Percentiles rank a stretch among this genome's conserved stretches.
Conservation (phyloP, 2,113 vertebrate species). For the Cyprinodon tularosa region DNA sequence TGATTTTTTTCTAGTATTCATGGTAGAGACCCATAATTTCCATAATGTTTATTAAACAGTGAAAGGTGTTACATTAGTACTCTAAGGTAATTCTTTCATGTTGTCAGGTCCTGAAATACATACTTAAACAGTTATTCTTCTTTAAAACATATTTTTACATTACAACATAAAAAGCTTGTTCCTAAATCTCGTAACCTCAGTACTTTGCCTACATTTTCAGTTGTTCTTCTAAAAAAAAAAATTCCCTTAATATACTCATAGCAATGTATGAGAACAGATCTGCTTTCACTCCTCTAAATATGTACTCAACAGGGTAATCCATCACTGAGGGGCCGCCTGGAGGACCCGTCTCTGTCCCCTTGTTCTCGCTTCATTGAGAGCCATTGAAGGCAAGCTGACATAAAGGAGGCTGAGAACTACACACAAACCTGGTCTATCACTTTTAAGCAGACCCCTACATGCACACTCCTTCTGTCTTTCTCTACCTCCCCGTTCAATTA, state of each 20-base stretch:
- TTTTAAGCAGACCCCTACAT: background rate
- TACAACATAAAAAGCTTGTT: background rate
- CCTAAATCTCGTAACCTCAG: background rate
- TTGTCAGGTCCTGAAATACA: background rate
- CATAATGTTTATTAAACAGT: background rate
- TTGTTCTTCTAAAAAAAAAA: background rate
- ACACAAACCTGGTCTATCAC: slow-evolving; percentile 29
- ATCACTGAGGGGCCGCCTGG: slow-evolving; percentile 67
- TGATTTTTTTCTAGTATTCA: no score
- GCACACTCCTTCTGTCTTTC: background rate
- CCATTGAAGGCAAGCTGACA: slow-evolving; percentile 76
- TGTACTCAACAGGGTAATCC: slow-evolving; percentile 75
- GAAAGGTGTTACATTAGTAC: background rate
- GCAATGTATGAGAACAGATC: background rate
- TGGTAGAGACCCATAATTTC: no score
- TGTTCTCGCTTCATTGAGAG: slow-evolving; percentile 80
- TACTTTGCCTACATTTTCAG: background rate
- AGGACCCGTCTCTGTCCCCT: slow-evolving; percentile 51
- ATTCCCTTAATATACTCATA: background rate
- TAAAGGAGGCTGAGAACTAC: slow-evolving; percentile 52
- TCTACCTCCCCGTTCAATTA: slow-evolving; percentile 22
- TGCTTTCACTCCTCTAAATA: slow-evolving; percentile 31
- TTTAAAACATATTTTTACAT: background rate
- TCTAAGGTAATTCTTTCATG: background rate
- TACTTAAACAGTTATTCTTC: background rate